Percentiles rank a stretch among this genome's conserved stretches.
Evolutionary conservation across 2,113 vertebrate genomes (phyloP).

Genomic region (Melierax canorus): DNA sequence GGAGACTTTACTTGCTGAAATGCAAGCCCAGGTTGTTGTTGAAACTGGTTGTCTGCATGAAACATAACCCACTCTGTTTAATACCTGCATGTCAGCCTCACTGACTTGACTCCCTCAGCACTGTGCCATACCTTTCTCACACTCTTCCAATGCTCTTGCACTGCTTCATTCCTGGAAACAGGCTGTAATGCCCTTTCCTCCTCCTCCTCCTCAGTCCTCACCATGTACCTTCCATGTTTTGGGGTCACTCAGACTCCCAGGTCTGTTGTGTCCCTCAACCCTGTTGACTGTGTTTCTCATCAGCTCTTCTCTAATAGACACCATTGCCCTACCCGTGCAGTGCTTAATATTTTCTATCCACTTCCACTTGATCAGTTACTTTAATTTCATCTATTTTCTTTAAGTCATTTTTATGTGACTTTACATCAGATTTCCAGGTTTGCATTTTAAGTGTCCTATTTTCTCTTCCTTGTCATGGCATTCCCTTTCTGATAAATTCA

Average conservation of each 20-base stretch:
- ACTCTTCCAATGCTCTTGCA: neutral
- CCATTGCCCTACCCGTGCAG: neutral
- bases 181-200: neutral
- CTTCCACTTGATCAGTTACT: neutral
- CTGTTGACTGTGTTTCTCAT: neutral
- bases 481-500: neutral
- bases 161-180: neutral
- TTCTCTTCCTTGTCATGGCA: neutral
- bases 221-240: fast-evolving
- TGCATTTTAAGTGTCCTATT: neutral
- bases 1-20: neutral
- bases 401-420: neutral
- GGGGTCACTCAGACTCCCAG: neutral
- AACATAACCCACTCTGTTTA: fast-evolving
- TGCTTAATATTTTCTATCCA: neutral
- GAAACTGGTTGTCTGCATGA: neutral
- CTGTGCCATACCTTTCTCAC: neutral
- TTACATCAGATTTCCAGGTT: neutral
- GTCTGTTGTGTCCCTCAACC: neutral
- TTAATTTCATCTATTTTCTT: neutral
- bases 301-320: neutral
- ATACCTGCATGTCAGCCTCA: neutral
- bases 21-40: neutral
- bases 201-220: neutral
- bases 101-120: neutral